Conservation (phyloP, 2,888 invertebrate species). For the Drosophila hamatofila region DNA sequence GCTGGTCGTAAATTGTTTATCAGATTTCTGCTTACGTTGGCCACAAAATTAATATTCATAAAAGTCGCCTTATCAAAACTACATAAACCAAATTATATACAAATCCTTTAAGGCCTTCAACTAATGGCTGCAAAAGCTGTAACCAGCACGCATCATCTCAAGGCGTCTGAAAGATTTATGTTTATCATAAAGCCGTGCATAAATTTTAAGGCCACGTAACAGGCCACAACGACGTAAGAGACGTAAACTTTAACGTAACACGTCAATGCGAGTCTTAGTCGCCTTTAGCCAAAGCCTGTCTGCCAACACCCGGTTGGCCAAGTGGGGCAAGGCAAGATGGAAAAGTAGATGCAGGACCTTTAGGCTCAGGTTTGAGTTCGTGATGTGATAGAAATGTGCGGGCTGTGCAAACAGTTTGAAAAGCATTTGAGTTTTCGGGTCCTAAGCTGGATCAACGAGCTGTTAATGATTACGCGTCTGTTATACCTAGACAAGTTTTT, state of each 20-base stretch:
- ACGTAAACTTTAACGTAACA: slow-evolving; percentile 44
- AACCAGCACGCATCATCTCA: slow-evolving; percentile 32
- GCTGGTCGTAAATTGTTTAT: slow-evolving; percentile 9
- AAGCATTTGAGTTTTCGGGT: slow-evolving; percentile 38
- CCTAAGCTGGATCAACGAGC: slow-evolving; percentile 53
- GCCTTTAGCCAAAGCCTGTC: slow-evolving; percentile 30
- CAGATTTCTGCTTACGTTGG: not conserved
- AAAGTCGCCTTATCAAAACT: slow-evolving; percentile 40
- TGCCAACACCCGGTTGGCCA: slow-evolving; percentile 59
- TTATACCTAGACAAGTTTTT: slow-evolving; percentile 23
- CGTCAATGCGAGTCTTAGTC: slow-evolving; percentile 51
- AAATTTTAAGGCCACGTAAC: slow-evolving; percentile 63
- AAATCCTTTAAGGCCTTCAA: slow-evolving; percentile 31
- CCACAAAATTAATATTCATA: slow-evolving; percentile 38
- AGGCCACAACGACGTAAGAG: slow-evolving; percentile 34
- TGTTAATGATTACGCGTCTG: slow-evolving; percentile 65
- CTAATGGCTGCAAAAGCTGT: slow-evolving; percentile 33
- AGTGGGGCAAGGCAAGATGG: not conserved
- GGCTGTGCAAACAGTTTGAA: slow-evolving; percentile 39
- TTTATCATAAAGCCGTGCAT: slow-evolving; percentile 66
- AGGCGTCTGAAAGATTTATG: slow-evolving; percentile 57
- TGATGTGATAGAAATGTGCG: slow-evolving; percentile 28
- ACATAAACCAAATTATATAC: slow-evolving; percentile 37
- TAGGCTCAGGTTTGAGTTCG: slow-evolving; percentile 12
- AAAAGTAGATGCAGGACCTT: not conserved